A percentile compares a stretch with the other conserved stretches of the same genome.
phyloP scores from a whole-genome alignment of 2,797 vertebrate genomes.

The Helicolenus hilgendorfi region DNA sequence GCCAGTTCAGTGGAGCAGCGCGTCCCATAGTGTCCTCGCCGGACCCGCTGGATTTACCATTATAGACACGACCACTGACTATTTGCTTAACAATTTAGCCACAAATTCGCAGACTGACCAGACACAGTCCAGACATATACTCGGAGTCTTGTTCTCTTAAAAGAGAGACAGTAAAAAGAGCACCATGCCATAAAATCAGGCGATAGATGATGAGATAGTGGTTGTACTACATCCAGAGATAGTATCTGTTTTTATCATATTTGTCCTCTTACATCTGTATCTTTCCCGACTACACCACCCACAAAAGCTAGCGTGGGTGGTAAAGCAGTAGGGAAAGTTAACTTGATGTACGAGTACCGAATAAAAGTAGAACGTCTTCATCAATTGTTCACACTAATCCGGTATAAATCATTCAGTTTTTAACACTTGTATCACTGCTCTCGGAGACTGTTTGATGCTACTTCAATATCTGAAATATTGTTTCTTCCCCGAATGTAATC shows the following conservation, averaged over 20 bases:
- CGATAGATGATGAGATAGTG: constrained; percentile 57
- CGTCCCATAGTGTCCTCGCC: too few species aligned
- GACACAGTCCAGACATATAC: too few species aligned
- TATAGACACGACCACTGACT: too few species aligned
- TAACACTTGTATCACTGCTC: constrained; percentile 12
- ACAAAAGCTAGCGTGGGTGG: not conserved
- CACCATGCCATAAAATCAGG: constrained; percentile 39
- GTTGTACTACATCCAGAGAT: not conserved
- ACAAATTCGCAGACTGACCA: too few species aligned
- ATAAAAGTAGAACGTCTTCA: not conserved
- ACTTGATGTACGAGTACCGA: not conserved
- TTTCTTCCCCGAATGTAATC: constrained; percentile 47
- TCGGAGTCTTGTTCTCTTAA: not conserved
- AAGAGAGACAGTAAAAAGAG: constrained; percentile 34
- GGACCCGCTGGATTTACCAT: too few species aligned
- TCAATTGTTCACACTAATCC: not conserved
- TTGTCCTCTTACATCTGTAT: not conserved
- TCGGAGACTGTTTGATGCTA: constrained; percentile 30
- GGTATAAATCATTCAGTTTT: constrained; percentile 21
- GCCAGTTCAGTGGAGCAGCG: too few species aligned
- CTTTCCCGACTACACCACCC: not conserved
- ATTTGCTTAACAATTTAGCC: too few species aligned
- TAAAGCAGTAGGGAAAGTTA: not conserved
- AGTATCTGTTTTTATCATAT: not conserved
- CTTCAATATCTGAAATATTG: constrained; percentile 49